phyloP scores from a whole-genome alignment of 2,888 invertebrate genomes.

The Nomada fucata region DNA sequence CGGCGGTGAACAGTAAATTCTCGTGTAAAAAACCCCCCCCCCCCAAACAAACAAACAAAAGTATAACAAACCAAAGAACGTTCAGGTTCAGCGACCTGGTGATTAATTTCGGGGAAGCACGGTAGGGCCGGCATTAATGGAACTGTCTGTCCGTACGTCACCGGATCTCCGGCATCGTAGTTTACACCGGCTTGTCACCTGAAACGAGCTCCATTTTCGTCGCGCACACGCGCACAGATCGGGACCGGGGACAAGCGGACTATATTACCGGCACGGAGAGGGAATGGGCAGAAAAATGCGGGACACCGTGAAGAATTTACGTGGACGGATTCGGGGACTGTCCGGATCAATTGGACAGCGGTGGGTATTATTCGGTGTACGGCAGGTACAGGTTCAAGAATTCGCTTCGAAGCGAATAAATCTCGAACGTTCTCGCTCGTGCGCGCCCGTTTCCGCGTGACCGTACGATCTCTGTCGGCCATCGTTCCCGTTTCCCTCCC shows the following conservation, averaged over 20 bases:
- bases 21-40: neutral
- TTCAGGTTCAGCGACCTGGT: neutral
- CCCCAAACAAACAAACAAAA: neutral
- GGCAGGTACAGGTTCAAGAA: slow-evolving; percentile 41
- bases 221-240: slow-evolving; percentile 1
- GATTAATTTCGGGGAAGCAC: slow-evolving; percentile 53
- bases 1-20: slow-evolving; percentile 1
- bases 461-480: slow-evolving; percentile 45
- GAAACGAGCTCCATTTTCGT: slow-evolving; percentile 58
- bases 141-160: slow-evolving; percentile 56
- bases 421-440: slow-evolving; percentile 37
- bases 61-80: slow-evolving; percentile 13
- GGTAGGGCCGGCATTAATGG: slow-evolving; percentile 55
- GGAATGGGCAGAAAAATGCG: neutral
- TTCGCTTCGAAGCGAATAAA: slow-evolving; percentile 63
- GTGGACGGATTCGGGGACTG: slow-evolving; percentile 55
- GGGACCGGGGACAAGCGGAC: neutral
- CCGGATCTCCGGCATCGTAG: slow-evolving; percentile 40
- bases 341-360: slow-evolving; percentile 63
- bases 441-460: slow-evolving; percentile 39
- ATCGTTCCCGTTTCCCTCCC: slow-evolving; percentile 31
- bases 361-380: slow-evolving; percentile 58
- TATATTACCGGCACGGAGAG: neutral
- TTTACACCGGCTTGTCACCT: slow-evolving; percentile 54
- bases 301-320: slow-evolving; percentile 43